These are phyloP conservation scores for Cygnus buccinator DNA, from an alignment of 2,113 vertebrate species.

Conservation along the genomic window DNA sequence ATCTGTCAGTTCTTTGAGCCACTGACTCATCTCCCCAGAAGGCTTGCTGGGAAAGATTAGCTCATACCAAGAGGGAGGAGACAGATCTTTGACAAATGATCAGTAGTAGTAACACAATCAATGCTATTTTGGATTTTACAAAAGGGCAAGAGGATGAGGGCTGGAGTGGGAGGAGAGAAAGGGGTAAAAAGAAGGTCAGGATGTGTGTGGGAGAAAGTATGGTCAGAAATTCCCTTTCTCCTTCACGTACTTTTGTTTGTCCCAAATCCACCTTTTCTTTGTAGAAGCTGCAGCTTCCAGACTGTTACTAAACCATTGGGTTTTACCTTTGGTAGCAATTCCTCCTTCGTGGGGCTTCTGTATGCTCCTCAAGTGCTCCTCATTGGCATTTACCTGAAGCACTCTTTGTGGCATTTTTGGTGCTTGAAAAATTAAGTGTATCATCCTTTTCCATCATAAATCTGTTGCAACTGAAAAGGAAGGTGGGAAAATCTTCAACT, in stretches of 20 bases:
- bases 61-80: background rate
- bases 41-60: background rate
- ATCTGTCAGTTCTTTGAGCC: background rate
- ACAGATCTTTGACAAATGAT: background rate
- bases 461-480: background rate
- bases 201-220: background rate
- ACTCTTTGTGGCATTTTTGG: background rate
- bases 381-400: background rate
- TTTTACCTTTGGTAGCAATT: background rate
- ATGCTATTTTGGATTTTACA: background rate
- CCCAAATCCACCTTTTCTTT: background rate
- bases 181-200: background rate
- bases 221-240: background rate
- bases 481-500: background rate
- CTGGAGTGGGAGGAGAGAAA: background rate
- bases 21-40: slow-evolving; percentile 5
- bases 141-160: background rate
- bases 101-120: background rate
- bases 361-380: background rate
- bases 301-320: background rate
- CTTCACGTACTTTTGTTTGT: background rate
- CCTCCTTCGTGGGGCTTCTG: background rate
- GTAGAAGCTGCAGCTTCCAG: background rate
- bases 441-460: background rate
- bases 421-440: background rate